phyloP scores from a whole-genome alignment of 1,140 invertebrate genomes.

The Listronotus bonariensis region DNA sequence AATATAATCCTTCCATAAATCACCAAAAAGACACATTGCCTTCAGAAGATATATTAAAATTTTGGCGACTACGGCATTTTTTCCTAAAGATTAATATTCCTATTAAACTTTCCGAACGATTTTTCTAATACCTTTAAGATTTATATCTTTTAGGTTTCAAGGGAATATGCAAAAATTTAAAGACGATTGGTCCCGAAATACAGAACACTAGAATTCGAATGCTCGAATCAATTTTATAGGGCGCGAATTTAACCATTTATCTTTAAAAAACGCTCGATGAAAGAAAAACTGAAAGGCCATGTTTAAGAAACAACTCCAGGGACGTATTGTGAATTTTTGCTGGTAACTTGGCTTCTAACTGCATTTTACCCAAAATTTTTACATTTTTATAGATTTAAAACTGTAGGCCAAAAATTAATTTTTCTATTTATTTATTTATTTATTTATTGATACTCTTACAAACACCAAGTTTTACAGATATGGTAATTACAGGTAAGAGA shows the following conservation, averaged over 20 bases:
- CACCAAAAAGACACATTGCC: constrained; percentile 21
- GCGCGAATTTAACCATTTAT: constrained; percentile 36
- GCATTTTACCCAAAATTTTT: too few relatives aligned
- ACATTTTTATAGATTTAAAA: too few relatives aligned
- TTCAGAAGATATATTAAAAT: constrained; percentile 33
- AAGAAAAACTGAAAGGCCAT: neutral
- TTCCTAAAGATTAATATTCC: constrained; percentile 36
- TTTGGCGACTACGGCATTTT: constrained; percentile 35
- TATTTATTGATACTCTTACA: too few relatives aligned
- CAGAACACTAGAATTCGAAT: constrained; percentile 25
- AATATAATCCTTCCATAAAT: constrained; percentile 33
- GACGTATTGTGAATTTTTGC: too few relatives aligned
- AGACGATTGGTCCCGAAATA: constrained; percentile 26
- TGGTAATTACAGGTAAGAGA: too few relatives aligned
- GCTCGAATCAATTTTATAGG: constrained; percentile 30
- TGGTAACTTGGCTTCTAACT: too few relatives aligned
- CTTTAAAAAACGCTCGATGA: constrained; percentile 26
- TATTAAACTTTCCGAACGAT: constrained; percentile 36
- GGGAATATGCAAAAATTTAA: constrained; percentile 29
- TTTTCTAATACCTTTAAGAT: constrained; percentile 36
- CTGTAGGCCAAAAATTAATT: too few relatives aligned
- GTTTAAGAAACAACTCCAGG: too few relatives aligned
- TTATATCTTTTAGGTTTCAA: constrained; percentile 27
- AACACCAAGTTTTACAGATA: too few relatives aligned
- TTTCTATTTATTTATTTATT: too few relatives aligned